phyloP scores from a whole-genome alignment of 2,797 vertebrate genomes.

The Urosaurus nigricauda region DNA sequence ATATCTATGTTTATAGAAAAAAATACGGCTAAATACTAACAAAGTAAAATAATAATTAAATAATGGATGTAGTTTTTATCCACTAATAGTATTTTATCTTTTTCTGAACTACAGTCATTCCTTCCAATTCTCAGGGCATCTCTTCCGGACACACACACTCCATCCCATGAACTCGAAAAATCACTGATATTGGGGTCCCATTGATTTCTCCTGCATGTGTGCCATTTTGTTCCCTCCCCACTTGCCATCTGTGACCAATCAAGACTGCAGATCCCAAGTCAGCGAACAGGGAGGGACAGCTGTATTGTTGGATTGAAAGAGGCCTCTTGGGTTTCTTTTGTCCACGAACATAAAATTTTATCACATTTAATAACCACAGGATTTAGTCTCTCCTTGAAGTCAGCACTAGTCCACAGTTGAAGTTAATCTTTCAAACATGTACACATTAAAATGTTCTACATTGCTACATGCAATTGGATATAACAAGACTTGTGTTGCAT shows the following conservation, averaged over 20 bases:
- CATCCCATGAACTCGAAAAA: too few species aligned
- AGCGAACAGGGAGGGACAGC: too few species aligned
- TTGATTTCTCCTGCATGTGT: too few species aligned
- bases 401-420: not conserved
- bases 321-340: not conserved
- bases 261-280: too few species aligned
- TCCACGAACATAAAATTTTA: not conserved
- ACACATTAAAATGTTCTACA: too few species aligned
- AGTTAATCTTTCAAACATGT: not conserved
- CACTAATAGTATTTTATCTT: not conserved
- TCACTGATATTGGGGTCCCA: too few species aligned
- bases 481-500: too few species aligned
- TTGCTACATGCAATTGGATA: too few species aligned
- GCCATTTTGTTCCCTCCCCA: too few species aligned
- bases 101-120: not conserved
- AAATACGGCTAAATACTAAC: not conserved
- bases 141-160: too few species aligned
- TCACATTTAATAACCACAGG: not conserved
- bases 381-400: not conserved
- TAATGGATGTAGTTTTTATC: not conserved
- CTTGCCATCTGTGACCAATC: too few species aligned
- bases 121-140: too few species aligned
- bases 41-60: not conserved
- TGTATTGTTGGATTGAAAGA: not conserved
- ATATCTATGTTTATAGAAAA: not conserved